Evolutionary conservation across 2,113 vertebrate species (phyloP).

Genomic region (Lophotis ruficrista): DNA sequence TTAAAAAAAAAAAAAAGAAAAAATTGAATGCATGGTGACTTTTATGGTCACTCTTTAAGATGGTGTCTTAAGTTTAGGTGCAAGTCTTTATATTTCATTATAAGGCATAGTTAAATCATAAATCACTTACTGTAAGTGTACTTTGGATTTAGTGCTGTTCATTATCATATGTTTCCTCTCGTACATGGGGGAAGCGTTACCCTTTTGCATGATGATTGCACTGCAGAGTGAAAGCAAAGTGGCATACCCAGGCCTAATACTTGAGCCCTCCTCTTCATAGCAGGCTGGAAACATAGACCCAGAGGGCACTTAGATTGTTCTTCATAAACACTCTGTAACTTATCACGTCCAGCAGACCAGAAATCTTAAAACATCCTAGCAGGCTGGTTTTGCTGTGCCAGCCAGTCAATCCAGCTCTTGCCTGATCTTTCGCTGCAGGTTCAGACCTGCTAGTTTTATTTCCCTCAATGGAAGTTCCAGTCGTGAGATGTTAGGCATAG

Average conservation of each 20-base stretch:
- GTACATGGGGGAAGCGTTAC: neutral
- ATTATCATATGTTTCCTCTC: neutral
- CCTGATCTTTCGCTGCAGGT: neutral
- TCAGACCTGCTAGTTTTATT: neutral
- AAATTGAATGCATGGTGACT: neutral
- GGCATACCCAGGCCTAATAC: neutral
- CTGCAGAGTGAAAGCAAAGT: neutral
- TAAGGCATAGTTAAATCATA: neutral
- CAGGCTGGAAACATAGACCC: neutral
- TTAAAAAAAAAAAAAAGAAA: neutral
- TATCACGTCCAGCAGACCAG: neutral
- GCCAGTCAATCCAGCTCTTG: neutral
- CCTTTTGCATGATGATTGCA: neutral
- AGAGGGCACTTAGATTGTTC: neutral
- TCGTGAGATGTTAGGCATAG: neutral
- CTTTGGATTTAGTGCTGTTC: neutral
- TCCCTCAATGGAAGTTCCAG: neutral
- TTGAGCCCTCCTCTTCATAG: neutral
- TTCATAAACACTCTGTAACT: neutral
- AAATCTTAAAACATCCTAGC: neutral
- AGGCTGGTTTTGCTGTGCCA: neutral
- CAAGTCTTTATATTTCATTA: neutral
- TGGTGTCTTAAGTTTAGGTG: neutral
- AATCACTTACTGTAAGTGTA: neutral
- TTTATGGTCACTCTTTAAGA: neutral